Evolutionary conservation across 2,113 vertebrate species (phyloP), one percentile per base, ranked within the genome.

Genomic region (Pelodiscus sinensis): DNA sequence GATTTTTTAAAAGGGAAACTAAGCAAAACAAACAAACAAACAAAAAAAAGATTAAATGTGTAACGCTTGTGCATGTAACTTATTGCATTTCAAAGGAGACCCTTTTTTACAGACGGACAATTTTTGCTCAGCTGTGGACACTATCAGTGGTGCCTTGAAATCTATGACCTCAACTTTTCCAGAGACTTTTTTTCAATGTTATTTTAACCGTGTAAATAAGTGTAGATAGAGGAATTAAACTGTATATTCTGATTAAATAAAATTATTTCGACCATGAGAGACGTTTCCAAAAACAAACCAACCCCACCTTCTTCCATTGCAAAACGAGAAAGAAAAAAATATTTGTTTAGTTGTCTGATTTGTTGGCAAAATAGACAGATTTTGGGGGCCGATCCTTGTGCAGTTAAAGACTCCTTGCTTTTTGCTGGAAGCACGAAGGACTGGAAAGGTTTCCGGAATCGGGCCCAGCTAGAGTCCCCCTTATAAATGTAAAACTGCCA

Each of bases 41-140:
- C 98, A 98, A 97, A 85, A 98, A 98, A 98, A 97, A 85, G 98
- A 98, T 98, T 98, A 98, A 99, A 98, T 98, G 99, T 99, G 98
- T 99, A 99, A 99, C 98, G 98, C 99, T 99, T 99, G 99, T 99
- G 99, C 99, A 99, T 99, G 99, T 99, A 99, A 99, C 98, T 99
- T 99, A 99, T 99, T 99, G 99, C 99, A 99, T 99, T 99, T 99
- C 98, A 98, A 98, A 98, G 98, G 98, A 98, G 98, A 82, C 65
- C 86, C 58, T 92, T 86, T 97, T 98, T 98, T 97, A 97, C 96
- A 98, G 98, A 99, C 93, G 98, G 98, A 99, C 98, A 79, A 91
- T 97, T 97, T 98, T 96, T 98, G 97, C 98, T 98, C 98, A 98
- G 96, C 97, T 98, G 98, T 98, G 98, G 98, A 98, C 98, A 98